Evolutionary conservation across 2,797 vertebrate species (phyloP).

Genomic region (Sebastes taczanowskii): DNA sequence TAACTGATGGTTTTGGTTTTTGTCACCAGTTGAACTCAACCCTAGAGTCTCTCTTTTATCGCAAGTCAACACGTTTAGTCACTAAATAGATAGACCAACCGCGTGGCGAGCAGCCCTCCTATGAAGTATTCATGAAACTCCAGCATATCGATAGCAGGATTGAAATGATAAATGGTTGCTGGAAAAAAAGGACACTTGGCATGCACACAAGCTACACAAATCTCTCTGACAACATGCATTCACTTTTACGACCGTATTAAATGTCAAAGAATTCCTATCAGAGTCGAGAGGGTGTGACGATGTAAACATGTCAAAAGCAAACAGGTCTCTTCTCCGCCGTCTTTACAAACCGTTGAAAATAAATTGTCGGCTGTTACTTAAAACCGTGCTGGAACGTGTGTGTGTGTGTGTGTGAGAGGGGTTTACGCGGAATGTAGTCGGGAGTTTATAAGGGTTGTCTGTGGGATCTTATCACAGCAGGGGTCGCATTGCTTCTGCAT

Average conservation of each 20-base stretch:
- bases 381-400: neutral
- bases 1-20: neutral
- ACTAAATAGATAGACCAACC: neutral
- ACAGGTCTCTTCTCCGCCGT: neutral
- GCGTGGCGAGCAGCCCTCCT: neutral
- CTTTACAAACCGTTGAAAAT: neutral
- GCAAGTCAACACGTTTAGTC: neutral
- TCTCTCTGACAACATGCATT: constrained; percentile 23
- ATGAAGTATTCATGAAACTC: constrained; percentile 3
- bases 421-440: constrained; percentile 1
- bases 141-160: neutral
- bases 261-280: constrained; percentile 23
- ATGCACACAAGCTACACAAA: neutral
- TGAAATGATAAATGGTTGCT: constrained; percentile 1
- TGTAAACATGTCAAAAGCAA: constrained; percentile 15
- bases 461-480: constrained; percentile 30
- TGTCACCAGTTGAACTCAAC: neutral
- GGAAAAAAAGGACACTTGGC: neutral
- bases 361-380: constrained; percentile 1
- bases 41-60: neutral
- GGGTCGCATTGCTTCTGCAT: constrained; percentile 9
- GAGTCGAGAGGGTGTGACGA: neutral
- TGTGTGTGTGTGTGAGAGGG: neutral
- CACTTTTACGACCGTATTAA: constrained; percentile 30
- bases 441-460: constrained; percentile 16